Evolutionary conservation across 2,113 vertebrate genomes (phyloP).

Genomic region (Todiramphus saurophagus): DNA sequence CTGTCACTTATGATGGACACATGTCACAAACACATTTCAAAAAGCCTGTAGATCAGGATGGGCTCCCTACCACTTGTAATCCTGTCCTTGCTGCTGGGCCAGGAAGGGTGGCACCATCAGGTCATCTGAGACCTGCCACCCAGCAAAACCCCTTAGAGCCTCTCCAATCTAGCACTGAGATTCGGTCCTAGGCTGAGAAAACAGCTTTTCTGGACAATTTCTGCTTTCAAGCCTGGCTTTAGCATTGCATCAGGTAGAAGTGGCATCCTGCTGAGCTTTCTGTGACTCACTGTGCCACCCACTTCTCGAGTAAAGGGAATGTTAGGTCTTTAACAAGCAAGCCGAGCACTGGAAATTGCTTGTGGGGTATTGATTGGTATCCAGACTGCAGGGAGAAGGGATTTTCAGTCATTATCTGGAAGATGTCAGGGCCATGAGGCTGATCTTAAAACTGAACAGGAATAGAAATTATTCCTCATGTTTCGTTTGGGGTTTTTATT

Average conservation of each 20-base stretch:
- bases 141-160: neutral
- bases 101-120: neutral
- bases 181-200: neutral
- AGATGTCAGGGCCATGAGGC: neutral
- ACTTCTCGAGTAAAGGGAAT: neutral
- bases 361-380: constrained; percentile 51
- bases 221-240: neutral
- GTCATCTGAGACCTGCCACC: neutral
- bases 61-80: neutral
- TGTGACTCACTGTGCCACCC: constrained; percentile 50
- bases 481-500: constrained; percentile 16
- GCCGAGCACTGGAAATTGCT: constrained; percentile 10
- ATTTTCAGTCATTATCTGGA: constrained; percentile 53
- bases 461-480: constrained; percentile 8
- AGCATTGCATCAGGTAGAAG: constrained; percentile 12
- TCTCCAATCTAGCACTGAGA: neutral
- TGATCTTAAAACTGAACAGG: neutral
- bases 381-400: constrained; percentile 39
- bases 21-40: neutral
- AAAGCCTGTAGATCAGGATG: neutral
- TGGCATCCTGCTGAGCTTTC: constrained; percentile 24
- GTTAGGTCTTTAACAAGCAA: constrained; percentile 7
- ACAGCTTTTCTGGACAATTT: neutral
- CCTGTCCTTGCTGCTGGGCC: neutral
- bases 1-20: accelerated